Percentiles rank a stretch among this genome's conserved stretches.
These are phyloP conservation scores for Plumapathes pennacea DNA, from an alignment of 92 coral and sea anemone genomes.

Conservation along the genomic window DNA sequence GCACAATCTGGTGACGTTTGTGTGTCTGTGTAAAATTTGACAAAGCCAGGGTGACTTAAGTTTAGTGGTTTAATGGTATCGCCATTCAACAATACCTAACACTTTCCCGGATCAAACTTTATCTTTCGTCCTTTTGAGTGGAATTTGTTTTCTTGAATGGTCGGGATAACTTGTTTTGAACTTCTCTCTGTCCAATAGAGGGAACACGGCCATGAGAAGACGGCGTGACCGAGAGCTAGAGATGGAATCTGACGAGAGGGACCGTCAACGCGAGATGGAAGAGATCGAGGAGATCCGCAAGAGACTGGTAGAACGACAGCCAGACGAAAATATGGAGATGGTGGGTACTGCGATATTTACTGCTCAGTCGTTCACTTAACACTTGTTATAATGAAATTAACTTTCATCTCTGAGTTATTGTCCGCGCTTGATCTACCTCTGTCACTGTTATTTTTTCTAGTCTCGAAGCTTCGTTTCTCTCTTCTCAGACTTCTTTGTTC, in stretches of 20 bases:
- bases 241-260: constrained; percentile 88
- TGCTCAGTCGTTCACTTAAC: background rate
- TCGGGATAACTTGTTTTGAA: too few species aligned
- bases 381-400: background rate
- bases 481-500: background rate
- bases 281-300: constrained; percentile 94
- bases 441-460: background rate
- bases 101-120: too few species aligned
- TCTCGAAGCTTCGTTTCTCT: background rate
- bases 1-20: constrained; percentile 5
- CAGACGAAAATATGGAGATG: constrained; percentile 47
- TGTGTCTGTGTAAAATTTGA: too few species aligned
- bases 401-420: too few species aligned
- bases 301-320: constrained; percentile 71
- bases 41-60: too few species aligned
- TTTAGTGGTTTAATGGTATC: too few species aligned
- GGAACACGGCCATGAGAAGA: constrained; percentile 74
- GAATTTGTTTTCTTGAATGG: too few species aligned
- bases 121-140: too few species aligned
- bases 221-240: constrained; percentile 81
- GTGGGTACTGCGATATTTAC: background rate
- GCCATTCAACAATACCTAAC: too few species aligned
- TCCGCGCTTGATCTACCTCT: background rate
- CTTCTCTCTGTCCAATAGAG: too few species aligned
- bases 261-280: constrained; percentile 89